These are phyloP conservation scores for Heterocephalus glaber DNA, from an alignment of 2,113 vertebrate species.

Conservation along the genomic window DNA sequence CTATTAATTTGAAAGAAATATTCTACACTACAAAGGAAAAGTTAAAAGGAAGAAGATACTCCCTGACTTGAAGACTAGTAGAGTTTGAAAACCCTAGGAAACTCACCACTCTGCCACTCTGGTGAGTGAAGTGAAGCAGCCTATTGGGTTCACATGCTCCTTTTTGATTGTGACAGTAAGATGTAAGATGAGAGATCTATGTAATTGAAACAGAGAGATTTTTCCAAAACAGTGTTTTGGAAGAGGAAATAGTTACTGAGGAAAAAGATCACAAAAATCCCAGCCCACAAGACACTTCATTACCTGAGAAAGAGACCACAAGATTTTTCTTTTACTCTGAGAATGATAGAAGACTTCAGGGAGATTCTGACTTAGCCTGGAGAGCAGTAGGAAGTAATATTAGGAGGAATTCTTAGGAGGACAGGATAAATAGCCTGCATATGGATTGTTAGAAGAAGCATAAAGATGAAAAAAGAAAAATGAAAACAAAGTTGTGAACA, in stretches of 20 bases:
- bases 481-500: slow-evolving; percentile 75
- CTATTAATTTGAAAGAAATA: slow-evolving; percentile 88
- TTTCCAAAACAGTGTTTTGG: slow-evolving; percentile 93
- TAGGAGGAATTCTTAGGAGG: slow-evolving; percentile 89
- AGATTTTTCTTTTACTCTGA: slow-evolving; percentile 90
- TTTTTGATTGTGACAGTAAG: slow-evolving; percentile 86
- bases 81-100: background rate
- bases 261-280: slow-evolving; percentile 35
- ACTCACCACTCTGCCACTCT: background rate
- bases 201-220: slow-evolving; percentile 84
- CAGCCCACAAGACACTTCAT: slow-evolving; percentile 65
- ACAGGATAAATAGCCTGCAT: slow-evolving; percentile 79
- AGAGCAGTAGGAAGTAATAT: slow-evolving; percentile 83
- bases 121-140: background rate
- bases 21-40: slow-evolving; percentile 83
- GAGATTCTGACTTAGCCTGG: slow-evolving; percentile 89
- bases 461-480: slow-evolving; percentile 89
- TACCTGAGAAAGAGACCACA: slow-evolving; percentile 52
- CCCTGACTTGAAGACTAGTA: slow-evolving; percentile 68
- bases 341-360: slow-evolving; percentile 88
- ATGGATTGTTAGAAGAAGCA: slow-evolving; percentile 92
- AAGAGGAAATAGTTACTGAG: slow-evolving; percentile 81
- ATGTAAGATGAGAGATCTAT: slow-evolving; percentile 85
- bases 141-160: slow-evolving; percentile 87
- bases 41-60: slow-evolving; percentile 39